Evolutionary conservation across 2,797 vertebrate species (phyloP), one percentile per base, ranked within the genome.

Genomic region (Fistularia commersonii): DNA sequence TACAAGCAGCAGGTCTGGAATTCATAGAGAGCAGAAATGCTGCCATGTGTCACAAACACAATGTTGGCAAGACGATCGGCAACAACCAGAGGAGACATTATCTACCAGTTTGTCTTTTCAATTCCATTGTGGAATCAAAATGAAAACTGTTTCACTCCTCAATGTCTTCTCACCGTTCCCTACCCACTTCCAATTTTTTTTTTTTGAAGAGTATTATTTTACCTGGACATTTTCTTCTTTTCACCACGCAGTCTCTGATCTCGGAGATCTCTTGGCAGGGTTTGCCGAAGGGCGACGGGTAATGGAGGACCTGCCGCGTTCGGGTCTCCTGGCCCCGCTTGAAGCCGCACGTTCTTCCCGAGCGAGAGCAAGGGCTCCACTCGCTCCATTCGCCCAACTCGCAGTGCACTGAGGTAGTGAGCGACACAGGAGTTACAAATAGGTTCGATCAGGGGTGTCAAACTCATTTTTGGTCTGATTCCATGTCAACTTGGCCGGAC

Each of bases 281-380:
- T 67, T 82, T 90, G 32, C 95, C 96, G 35, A 88, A 90, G 57
- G 90, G 78, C 45, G 94, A 94, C 0, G 95, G 93, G 73, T 90
- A 88, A 70, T 93, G 93, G 50, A 92, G 59, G 64, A 97, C 91
- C 76, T 92, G 92, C 74, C 95, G 89, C 36, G 88, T 91, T 68
- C 95, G 92, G 52, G 91, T 92, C 90, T 97, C 94, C 79, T 93
- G 93, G 59, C 95, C 94, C 65, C 90, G 90, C 86, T 90, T 97
- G 88, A 97, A 97, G 66, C 94, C 94, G 64, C 97, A 98, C 11
- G 89, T 93, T 91, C 93, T 95, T 39, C 94, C 93, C 49, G 89
- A 91, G 74, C 93, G 93, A 42, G 82, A 91, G 78, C 97, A 99
- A 48, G 92, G 83, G 73, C 92, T 92, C 97, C 97, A 99, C 8